Conservation (phyloP, 2,797 vertebrate genomes). For the Tragelaphus eurycerus region DNA sequence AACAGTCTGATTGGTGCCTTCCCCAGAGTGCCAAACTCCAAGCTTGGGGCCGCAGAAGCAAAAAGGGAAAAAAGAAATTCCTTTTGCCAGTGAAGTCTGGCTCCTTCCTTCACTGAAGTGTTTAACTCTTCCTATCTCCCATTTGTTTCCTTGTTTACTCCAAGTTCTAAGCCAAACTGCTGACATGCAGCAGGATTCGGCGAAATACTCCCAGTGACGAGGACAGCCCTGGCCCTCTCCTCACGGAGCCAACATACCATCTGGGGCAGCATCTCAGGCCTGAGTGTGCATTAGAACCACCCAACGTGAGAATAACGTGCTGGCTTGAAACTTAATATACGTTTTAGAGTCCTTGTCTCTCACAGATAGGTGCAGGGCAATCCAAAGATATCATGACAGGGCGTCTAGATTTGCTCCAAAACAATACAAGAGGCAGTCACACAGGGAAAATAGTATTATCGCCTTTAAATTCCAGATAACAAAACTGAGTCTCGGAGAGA, state of each 20-base stretch:
- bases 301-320: neutral
- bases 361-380: no score
- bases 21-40: conserved; percentile 78
- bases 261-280: neutral
- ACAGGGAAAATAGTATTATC: neutral
- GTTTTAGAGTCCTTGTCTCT: neutral
- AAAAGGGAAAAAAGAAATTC: neutral
- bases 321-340: neutral
- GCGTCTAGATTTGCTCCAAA: neutral
- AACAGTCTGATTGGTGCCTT: conserved; percentile 79
- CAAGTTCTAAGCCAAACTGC: neutral
- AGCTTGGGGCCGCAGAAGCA: conserved; percentile 34
- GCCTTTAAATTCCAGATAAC: neutral
- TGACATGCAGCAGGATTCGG: neutral
- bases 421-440: neutral
- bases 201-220: accelerated
- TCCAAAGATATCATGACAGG: neutral
- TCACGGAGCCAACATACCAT: accelerated
- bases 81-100: neutral
- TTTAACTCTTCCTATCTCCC: conserved; percentile 15
- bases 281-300: neutral
- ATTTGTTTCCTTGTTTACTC: neutral
- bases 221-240: neutral
- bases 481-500: neutral
- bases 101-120: neutral